phyloP scores from a whole-genome alignment of 2,113 vertebrate genomes.

The Tichodroma muraria region DNA sequence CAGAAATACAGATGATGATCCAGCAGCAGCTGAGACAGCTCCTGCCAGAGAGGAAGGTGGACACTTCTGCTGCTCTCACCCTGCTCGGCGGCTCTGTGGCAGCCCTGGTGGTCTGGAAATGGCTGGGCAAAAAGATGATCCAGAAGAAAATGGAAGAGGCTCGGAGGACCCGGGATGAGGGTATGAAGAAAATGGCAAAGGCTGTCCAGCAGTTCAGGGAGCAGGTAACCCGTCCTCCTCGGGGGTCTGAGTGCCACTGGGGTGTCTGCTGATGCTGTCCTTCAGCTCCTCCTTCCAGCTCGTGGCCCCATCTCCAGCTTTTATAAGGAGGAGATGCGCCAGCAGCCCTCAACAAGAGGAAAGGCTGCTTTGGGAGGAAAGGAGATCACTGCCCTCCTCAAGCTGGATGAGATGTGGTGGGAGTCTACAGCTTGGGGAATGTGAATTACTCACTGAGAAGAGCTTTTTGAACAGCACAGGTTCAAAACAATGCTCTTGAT shows the following conservation, averaged over 20 bases:
- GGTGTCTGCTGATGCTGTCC: background rate
- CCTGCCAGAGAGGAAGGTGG: background rate
- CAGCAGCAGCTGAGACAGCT: slow-evolving; percentile 1
- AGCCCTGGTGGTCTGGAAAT: background rate
- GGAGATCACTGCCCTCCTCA: background rate
- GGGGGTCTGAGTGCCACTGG: background rate
- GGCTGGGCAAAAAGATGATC: slow-evolving; percentile 2
- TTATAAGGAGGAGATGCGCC: background rate
- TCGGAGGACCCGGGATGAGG: background rate
- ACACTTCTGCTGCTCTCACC: background rate
- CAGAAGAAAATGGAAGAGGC: slow-evolving; percentile 40
- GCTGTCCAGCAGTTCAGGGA: slow-evolving; percentile 42
- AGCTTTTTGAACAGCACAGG: background rate
- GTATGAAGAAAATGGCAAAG: slow-evolving; percentile 45
- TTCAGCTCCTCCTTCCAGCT: background rate
- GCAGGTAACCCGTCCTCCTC: background rate
- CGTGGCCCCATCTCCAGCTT: background rate
- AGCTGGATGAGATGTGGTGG: background rate
- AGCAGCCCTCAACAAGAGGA: background rate
- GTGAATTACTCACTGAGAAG: background rate
- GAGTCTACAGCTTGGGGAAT: background rate
- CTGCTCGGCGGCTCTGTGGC: background rate
- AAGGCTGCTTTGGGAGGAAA: background rate
- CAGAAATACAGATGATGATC: background rate
- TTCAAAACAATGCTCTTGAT: no score